phyloP scores from a whole-genome alignment of 2,888 invertebrate genomes.

The Tillus elongatus region DNA sequence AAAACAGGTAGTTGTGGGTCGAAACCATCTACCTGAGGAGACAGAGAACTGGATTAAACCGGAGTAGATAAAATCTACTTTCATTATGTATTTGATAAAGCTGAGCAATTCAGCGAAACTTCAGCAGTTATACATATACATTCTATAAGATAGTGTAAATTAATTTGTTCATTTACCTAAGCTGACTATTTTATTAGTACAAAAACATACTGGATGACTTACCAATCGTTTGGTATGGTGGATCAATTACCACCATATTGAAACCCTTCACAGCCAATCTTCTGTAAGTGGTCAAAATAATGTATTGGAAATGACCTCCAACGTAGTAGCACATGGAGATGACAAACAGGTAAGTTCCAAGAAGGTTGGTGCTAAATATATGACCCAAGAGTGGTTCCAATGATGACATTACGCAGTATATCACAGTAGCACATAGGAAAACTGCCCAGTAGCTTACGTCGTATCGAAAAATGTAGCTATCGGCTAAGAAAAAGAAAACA shows the following conservation, averaged over 20 bases:
- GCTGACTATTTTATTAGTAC: no score
- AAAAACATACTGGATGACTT: no score
- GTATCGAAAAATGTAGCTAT: conserved; percentile 41
- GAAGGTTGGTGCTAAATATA: conserved; percentile 53
- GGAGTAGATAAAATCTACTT: no score
- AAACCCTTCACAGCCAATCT: conserved; percentile 53
- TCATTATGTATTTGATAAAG: no score
- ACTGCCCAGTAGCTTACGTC: conserved; percentile 56
- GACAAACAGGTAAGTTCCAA: conserved; percentile 55
- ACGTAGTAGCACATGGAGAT: conserved; percentile 56
- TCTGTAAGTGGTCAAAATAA: conserved; percentile 57
- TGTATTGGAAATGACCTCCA: conserved; percentile 58
- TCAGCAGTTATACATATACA: no score
- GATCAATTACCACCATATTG: conserved; percentile 48
- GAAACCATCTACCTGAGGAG: no score
- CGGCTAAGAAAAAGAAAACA: conserved; percentile 47
- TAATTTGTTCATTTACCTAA: no score
- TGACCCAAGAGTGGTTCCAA: conserved; percentile 48
- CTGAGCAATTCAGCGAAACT: no score
- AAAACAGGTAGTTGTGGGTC: no score
- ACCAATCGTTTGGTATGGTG: conserved; percentile 55
- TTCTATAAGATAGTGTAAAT: no score
- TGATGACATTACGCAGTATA: conserved; percentile 32
- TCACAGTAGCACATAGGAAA: conserved; percentile 39
- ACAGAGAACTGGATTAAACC: no score